phyloP scores from a whole-genome alignment of 2,797 vertebrate species.

The Propithecus perrieri region DNA sequence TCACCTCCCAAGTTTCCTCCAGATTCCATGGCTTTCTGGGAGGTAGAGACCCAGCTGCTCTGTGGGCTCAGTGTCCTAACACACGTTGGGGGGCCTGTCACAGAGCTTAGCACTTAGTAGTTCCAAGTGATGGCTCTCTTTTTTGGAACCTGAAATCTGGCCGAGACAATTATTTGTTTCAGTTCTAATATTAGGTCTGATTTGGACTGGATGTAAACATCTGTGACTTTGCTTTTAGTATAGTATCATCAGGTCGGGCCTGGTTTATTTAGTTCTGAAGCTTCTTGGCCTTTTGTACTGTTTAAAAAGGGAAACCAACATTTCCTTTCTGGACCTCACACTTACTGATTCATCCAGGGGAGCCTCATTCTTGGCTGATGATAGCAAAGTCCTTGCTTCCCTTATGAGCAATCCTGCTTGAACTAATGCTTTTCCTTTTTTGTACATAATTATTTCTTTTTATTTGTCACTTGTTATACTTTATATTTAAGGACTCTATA shows the following conservation, averaged over 20 bases:
- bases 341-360: conserved; percentile 44
- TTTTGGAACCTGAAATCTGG: neutral
- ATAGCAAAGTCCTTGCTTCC: conserved; percentile 1
- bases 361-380: conserved; percentile 38
- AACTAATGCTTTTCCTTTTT: conserved; percentile 43
- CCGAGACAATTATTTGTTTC: neutral
- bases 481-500: neutral
- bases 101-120: neutral
- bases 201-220: neutral
- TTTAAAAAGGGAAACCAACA: conserved; percentile 57
- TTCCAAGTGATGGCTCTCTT: neutral
- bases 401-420: conserved; percentile 18
- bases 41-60: neutral
- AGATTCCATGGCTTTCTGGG: neutral
- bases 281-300: conserved; percentile 58
- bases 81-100: neutral
- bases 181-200: conserved; percentile 21
- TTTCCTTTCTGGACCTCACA: conserved; percentile 33
- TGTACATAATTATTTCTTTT: conserved; percentile 21
- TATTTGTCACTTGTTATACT: neutral
- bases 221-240: neutral
- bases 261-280: conserved; percentile 53
- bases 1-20: accelerated
- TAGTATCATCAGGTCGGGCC: neutral
- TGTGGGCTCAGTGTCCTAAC: neutral